These are phyloP conservation scores for Drosophila equinoxialis DNA, from an alignment of 1,140 invertebrate genomes.

Conservation along the genomic window DNA sequence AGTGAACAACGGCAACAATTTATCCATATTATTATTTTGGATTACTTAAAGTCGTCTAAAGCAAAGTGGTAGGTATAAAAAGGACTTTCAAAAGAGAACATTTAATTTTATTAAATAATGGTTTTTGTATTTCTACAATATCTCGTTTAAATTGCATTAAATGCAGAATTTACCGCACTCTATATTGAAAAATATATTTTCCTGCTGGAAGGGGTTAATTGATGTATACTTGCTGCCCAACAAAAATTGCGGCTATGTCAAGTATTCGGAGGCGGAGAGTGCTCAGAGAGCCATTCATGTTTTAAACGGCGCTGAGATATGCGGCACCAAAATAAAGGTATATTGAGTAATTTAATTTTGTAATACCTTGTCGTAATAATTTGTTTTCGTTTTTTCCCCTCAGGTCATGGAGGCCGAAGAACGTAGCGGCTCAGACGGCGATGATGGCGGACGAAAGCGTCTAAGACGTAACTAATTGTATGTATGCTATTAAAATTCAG, in stretches of 20 bases:
- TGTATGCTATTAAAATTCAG: conserved; percentile 38
- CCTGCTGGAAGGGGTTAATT: too few species aligned
- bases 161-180: too few species aligned
- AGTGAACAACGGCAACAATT: background rate
- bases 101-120: too few species aligned
- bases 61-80: too few species aligned
- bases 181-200: too few species aligned
- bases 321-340: conserved; percentile 85
- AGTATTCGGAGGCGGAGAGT: conserved; percentile 91
- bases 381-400: background rate
- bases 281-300: conserved; percentile 85
- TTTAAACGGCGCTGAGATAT: conserved; percentile 92
- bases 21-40: conserved; percentile 8
- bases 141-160: conserved; percentile 63
- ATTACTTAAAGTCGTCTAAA: background rate
- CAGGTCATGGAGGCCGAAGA: conserved; percentile 95
- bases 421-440: conserved; percentile 83
- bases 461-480: conserved; percentile 74
- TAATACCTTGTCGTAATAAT: background rate
- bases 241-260: too few species aligned
- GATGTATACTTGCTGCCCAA: too few species aligned
- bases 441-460: conserved; percentile 73
- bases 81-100: too few species aligned
- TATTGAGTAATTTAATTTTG: background rate
- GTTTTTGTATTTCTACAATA: too few species aligned